Evolutionary conservation across 2,888 invertebrate genomes (phyloP).

Genomic region (Pyrrhia umbra): DNA sequence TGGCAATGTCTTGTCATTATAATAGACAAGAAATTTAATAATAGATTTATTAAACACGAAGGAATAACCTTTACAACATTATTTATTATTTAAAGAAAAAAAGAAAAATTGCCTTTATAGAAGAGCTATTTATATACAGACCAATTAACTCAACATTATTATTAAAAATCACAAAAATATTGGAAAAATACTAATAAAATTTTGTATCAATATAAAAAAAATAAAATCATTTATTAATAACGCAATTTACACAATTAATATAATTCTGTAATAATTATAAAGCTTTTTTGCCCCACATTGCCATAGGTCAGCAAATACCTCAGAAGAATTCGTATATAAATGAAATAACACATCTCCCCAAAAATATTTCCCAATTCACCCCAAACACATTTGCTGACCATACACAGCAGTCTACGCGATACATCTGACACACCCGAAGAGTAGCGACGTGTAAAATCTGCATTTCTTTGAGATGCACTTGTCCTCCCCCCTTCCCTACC

Average conservation of each 20-base stretch:
- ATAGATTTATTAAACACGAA: not conserved
- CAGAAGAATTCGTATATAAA: no score
- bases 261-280: no score
- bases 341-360: not conserved
- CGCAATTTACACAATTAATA: no score
- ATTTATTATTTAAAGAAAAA: not conserved
- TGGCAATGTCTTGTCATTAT: conserved; percentile 23
- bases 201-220: no score
- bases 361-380: not conserved
- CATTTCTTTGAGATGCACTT: conserved; percentile 91
- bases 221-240: no score
- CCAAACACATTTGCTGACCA: conserved; percentile 66
- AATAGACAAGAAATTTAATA: conserved; percentile 10
- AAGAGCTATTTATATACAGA: no score
- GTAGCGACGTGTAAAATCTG: conserved; percentile 91
- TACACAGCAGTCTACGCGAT: conserved; percentile 74
- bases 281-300: no score
- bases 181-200: no score
- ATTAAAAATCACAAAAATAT: no score
- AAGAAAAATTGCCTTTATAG: no score
- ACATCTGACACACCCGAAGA: conserved; percentile 85
- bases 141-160: not conserved
- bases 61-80: not conserved
- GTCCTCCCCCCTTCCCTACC: conserved; percentile 75
- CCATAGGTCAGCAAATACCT: no score